Evolutionary conservation across 1,140 invertebrate genomes (phyloP), one percentile per base, ranked within the genome.

Genomic region (Drosophila ananassae): DNA sequence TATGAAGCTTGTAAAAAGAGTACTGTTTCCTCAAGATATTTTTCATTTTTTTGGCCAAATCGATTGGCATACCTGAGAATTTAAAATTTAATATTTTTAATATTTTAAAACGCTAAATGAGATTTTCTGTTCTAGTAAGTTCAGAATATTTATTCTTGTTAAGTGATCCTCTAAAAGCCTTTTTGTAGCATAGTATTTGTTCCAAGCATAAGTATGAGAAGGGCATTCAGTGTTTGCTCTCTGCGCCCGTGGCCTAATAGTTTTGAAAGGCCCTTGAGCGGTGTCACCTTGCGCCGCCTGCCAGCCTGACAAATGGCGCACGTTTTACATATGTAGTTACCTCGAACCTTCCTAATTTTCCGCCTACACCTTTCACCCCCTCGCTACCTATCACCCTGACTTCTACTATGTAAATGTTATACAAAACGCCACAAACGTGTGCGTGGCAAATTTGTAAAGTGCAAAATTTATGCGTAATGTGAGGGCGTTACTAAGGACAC

Each of bases 391-490:
- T 39, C 22, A 5, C 37, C 55, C 41, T n/a, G 13, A 8, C 17
- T 13, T 2, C 32, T 34, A 32, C 62, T 78, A 69, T 79, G 83
- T 69, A 89, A 79, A 79, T 89, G 76, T 89, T 77, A 83, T 77
- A 83, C 75, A 89, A 89, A 87, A 89, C 83, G 82, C 83, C 82
- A 72, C 82, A 89, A 83, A 89, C 82, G 82, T 87, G 82, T 82
- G 82, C 82, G 83, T 89, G 82, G 83, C 76, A 87, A 87, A 87
- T 87, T 87, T 87, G 83, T 87, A 89, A 87, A 87, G 83, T 89
- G 79, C 83, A 87, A 87, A 87, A 89, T 87, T 89, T 87, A 87
- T 87, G 83, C 83, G 83, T 87, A 87, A 87, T 89, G 83, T 89
- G 64, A 67, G 82, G 82, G 82, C 78, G 82, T 81, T 73, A 81